phyloP scores from a whole-genome alignment of 2,113 vertebrate species.

The Cathartes aura region DNA sequence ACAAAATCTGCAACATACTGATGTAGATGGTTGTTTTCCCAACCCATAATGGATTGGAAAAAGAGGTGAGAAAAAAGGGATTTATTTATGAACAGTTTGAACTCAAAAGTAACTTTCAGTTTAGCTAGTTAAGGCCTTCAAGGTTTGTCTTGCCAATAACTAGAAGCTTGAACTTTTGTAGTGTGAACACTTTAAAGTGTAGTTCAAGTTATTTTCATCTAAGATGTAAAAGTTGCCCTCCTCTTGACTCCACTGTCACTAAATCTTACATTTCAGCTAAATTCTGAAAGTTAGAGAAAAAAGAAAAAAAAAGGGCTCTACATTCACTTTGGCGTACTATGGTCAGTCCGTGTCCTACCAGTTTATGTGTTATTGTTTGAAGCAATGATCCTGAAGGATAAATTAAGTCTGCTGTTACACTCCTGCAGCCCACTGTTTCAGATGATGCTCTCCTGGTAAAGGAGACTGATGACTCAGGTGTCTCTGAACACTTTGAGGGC shows the following conservation, averaged over 20 bases:
- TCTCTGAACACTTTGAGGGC: background rate
- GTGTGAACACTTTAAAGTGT: background rate
- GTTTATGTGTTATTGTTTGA: background rate
- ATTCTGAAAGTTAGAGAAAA: background rate
- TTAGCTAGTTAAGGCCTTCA: background rate
- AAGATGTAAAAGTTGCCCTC: background rate
- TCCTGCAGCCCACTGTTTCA: background rate
- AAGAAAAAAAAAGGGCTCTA: background rate
- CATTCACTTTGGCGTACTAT: background rate
- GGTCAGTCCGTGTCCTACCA: background rate
- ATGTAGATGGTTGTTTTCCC: background rate
- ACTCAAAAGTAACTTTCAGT: background rate
- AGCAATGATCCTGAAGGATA: background rate
- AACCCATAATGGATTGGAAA: background rate
- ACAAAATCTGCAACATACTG: background rate
- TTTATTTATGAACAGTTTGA: background rate
- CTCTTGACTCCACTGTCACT: background rate
- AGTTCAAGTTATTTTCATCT: slow-evolving; percentile 4
- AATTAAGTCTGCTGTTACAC: background rate
- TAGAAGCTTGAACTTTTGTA: background rate
- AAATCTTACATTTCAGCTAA: background rate
- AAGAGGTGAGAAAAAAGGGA: background rate
- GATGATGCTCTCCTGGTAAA: background rate
- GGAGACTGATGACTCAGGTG: background rate
- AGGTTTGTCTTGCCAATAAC: background rate